phyloP scores from a whole-genome alignment of 23 tunicate genomes.

The Diplosoma virens region DNA sequence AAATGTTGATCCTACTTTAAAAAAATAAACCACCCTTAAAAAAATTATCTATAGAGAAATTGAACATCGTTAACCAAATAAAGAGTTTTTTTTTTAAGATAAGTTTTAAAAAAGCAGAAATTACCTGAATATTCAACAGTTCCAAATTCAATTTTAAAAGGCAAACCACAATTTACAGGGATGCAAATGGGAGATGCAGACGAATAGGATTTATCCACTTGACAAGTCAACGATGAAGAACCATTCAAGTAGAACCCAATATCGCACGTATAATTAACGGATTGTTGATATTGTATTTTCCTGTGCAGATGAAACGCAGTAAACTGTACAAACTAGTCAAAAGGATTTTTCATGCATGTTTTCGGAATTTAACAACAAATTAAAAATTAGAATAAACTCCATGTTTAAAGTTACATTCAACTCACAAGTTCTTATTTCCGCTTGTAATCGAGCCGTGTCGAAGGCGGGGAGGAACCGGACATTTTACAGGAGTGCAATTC shows the following conservation, averaged over 20 bases:
- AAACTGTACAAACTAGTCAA: no score
- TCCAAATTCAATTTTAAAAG: slow-evolving; percentile 46
- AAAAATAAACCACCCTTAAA: no score
- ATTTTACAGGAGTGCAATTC: slow-evolving; percentile 47
- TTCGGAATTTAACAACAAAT: no score
- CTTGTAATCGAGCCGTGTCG: slow-evolving; percentile 26
- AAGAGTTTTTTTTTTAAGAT: no score
- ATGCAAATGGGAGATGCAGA: slow-evolving; percentile 47
- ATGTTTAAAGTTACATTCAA: no score
- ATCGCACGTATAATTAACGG: slow-evolving; percentile 47
- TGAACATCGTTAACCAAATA: no score
- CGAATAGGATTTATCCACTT: slow-evolving; percentile 32
- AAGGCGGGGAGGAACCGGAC: slow-evolving; percentile 12
- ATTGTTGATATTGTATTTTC: not conserved
- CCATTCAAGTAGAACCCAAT: slow-evolving; percentile 68
- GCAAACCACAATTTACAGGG: slow-evolving; percentile 69
- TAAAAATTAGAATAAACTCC: no score
- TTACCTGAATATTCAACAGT: slow-evolving; percentile 19
- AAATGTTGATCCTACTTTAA: no score
- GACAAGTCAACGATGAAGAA: slow-evolving; percentile 31
- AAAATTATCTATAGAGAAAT: no score
- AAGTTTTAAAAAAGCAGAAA: no score
- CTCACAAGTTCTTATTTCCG: slow-evolving; percentile 16
- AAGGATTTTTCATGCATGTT: no score
- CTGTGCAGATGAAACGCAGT: not conserved